Evolutionary conservation across 1,140 invertebrate species (phyloP), one percentile per base, ranked within the genome.

Genomic region (Drosophila mojavensis): DNA sequence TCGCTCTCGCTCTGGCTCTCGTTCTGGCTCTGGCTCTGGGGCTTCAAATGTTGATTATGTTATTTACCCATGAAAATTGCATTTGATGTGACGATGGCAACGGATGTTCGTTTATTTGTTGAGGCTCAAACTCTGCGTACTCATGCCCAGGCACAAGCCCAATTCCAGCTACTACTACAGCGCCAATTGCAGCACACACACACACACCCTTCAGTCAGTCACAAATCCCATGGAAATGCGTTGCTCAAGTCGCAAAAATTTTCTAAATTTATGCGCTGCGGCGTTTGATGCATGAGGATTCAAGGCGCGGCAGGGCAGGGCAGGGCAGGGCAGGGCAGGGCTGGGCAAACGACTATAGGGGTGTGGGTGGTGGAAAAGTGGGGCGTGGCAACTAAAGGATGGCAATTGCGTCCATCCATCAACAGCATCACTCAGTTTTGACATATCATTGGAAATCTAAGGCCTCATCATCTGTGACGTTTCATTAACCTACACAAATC

Each of bases 391-490:
- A 36, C 48, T 26, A 72, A 75, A 71, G 69, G 74, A 65, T 78
- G 70, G 70, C 56, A 66, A 78, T 48, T 72, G 77, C 80, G 69
- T 62, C 80, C 78, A 89, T 89, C 84, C 85, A 89, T 89, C 84
- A 89, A 76, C 77, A 61, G 84, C 84, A 89, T 88, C 84, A 88
- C 77, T 88, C 84, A 88, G 84, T 88, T 88, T 83, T 88, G 84
- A 88, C 84, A 88, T 88, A 88, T 88, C 84, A 88, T 89, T 89
- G 84, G 84, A 89, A 89, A 89, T 89, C 80, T 83, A 84, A 73
- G 73, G 67, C 76, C 84, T 70, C 80, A 78, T 89, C 85, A 84
- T 81, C 84, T 81, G 84, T 85, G 84, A 89, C 84, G 85, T 89
- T 89, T 89, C 84, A 89, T 89, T 89, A 89, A 89, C 84, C 84